Evolutionary conservation across 2,888 invertebrate species (phyloP), one percentile per base, ranked within the genome.

Genomic region (Oasisia sp.): DNA sequence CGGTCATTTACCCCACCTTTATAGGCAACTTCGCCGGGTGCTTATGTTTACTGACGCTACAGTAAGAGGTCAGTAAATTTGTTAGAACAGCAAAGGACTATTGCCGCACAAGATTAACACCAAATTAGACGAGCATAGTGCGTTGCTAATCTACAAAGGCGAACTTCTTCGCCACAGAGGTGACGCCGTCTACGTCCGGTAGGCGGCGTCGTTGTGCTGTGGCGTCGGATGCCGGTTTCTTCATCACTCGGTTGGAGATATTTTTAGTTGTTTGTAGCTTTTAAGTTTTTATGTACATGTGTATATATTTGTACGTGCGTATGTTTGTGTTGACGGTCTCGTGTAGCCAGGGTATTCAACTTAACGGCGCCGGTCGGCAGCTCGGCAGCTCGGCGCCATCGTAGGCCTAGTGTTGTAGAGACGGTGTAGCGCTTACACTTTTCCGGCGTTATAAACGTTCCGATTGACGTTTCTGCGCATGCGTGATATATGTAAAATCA

Each of bases 201-300:
- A 27, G 74, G 74, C 27, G n/a, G n/a, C 74, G 74, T 7, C 74
- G 74, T 27, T 74, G 74, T 74, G 27, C 74, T 74, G 74, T 27
- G 27, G 74, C 74, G 19, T 74, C 74, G 74, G 74, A 7, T n/a
- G 74, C 14, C 27, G 74, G 14, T 74, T 74, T 74, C 74, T n/a
- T 74, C 74, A n/a, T 74, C 74, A n/a, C 74, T 74, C 74, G 74
- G 74, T 74, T 74, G 74, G 74, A 74, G 19, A 74, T 74, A n/a
- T 74, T 74, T 50, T 74, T 74, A 74, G 74, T 74, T 74, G 74
- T 74, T 74, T 74, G 74, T 74, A 74, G 74, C 74, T 74, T 74
- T 74, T 74, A 74, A 74, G 74, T 74, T 74, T 74, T 74, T 74
- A 74, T 74, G 74, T 74, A 74, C 74, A 74, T 19, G 27, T 74